These are phyloP conservation scores for Sus cebifrons DNA, from an alignment of 2,797 vertebrate genomes.

Conservation along the genomic window DNA sequence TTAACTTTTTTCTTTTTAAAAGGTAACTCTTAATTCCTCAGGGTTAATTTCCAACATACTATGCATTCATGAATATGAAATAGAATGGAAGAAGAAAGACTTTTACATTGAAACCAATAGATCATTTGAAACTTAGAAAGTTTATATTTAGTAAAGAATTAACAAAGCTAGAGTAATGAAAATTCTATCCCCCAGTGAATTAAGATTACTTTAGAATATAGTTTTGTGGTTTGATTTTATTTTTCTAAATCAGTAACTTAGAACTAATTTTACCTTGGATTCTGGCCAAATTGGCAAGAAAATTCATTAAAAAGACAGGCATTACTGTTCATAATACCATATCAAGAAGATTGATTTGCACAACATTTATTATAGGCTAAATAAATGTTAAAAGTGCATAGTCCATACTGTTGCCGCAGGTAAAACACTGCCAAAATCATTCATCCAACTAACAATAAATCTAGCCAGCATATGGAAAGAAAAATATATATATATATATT, in stretches of 20 bases:
- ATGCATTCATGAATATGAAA: constrained; percentile 71
- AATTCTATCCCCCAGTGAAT: constrained; percentile 72
- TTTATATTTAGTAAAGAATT: constrained; percentile 73
- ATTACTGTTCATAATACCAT: constrained; percentile 80
- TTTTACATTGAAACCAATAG: constrained; percentile 79
- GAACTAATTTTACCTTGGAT: constrained; percentile 77
- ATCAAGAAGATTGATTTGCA: constrained; percentile 87
- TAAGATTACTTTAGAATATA: constrained; percentile 60
- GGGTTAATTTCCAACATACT: constrained; percentile 78
- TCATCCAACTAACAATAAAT: constrained; percentile 78
- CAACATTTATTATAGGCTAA: constrained; percentile 84
- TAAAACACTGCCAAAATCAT: constrained; percentile 77
- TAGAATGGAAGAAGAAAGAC: constrained; percentile 77
- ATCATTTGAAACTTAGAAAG: constrained; percentile 69
- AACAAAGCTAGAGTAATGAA: constrained; percentile 72
- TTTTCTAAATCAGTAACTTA: constrained; percentile 62
- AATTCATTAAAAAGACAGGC: constrained; percentile 83
- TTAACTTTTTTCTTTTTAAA: constrained; percentile 5
- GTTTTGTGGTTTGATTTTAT: constrained; percentile 68
- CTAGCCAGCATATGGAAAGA: constrained; percentile 58
- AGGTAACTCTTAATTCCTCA: constrained; percentile 74
- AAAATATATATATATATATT: background rate
- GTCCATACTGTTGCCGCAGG: constrained; percentile 78
- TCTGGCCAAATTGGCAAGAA: constrained; percentile 78
- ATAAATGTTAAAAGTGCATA: constrained; percentile 84